Percentiles rank a stretch among this genome's conserved stretches.
phyloP scores from a whole-genome alignment of 2,113 vertebrate species.

The Pachypanchax playfairii region DNA sequence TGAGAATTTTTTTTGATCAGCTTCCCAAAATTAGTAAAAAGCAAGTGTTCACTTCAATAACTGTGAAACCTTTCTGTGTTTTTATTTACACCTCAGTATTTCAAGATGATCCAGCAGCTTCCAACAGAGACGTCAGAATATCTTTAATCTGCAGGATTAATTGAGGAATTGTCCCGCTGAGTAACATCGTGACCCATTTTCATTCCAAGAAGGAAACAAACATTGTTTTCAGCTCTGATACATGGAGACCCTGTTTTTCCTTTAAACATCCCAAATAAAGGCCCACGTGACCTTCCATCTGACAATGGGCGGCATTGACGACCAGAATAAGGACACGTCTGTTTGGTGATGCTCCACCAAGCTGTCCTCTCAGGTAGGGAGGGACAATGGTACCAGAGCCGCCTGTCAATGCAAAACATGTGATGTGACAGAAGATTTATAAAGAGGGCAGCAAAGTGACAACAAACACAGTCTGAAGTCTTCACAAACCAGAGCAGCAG shows the following conservation, averaged over 20 bases:
- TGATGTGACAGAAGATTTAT: slow-evolving; percentile 58
- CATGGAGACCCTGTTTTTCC: neutral
- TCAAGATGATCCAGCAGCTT: neutral
- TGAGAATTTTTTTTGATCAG: too few species aligned
- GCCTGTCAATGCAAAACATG: slow-evolving; percentile 68
- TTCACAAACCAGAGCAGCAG: slow-evolving; percentile 11
- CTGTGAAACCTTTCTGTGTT: neutral
- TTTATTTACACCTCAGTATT: neutral
- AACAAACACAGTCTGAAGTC: slow-evolving; percentile 13
- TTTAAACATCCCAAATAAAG: slow-evolving; percentile 57
- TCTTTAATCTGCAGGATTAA: slow-evolving; percentile 16
- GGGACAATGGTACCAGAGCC: slow-evolving; percentile 73
- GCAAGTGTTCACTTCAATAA: too few species aligned
- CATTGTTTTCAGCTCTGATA: slow-evolving; percentile 45
- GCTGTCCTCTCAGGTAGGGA: slow-evolving; percentile 70
- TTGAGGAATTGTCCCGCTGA: slow-evolving; percentile 28
- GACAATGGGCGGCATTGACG: slow-evolving; percentile 71
- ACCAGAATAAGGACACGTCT: slow-evolving; percentile 71
- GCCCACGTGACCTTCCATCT: slow-evolving; percentile 66
- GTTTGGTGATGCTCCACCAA: slow-evolving; percentile 67
- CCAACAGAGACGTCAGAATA: neutral
- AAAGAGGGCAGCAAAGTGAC: slow-evolving; percentile 58
- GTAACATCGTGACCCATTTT: slow-evolving; percentile 4
- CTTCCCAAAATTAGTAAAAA: too few species aligned
- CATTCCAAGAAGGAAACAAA: slow-evolving; percentile 40